Evolutionary conservation across 2,888 invertebrate species (phyloP).

Genomic region (Corythucha ciliata): DNA sequence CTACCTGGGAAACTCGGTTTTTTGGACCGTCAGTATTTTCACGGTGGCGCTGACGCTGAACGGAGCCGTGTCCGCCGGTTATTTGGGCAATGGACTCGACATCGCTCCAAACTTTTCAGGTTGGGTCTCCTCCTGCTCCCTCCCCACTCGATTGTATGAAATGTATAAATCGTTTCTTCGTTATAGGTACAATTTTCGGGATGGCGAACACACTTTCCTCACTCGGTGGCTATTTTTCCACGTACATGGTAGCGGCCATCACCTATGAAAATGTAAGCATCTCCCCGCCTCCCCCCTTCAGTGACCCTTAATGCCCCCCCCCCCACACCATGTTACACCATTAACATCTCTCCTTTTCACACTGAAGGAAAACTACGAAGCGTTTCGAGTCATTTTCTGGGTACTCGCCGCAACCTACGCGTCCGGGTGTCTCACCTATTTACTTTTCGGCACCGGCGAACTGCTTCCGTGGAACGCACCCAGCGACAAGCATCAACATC

Average conservation of each 20-base stretch:
- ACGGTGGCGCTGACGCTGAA: conserved; percentile 71
- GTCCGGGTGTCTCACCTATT: conserved; percentile 54
- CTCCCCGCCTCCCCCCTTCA: not conserved
- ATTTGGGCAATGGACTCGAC: conserved; percentile 74
- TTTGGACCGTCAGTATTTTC: conserved; percentile 67
- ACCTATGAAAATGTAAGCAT: conserved; percentile 59
- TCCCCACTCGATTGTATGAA: no score
- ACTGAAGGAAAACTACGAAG: conserved; percentile 57
- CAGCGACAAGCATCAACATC: not conserved
- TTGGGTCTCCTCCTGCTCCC: no score
- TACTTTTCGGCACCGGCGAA: conserved; percentile 57
- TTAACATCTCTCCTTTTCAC: conserved; percentile 14
- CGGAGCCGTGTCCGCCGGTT: conserved; percentile 78
- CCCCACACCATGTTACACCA: not conserved
- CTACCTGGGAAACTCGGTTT: conserved; percentile 57
- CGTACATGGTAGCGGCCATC: conserved; percentile 68
- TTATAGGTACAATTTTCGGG: conserved; percentile 70
- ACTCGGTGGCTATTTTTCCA: conserved; percentile 70
- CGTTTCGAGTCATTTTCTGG: conserved; percentile 76
- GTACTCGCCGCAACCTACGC: conserved; percentile 63
- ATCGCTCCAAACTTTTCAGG: conserved; percentile 78
- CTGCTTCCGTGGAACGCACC: conserved; percentile 48
- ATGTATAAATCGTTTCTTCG: conserved; percentile 4
- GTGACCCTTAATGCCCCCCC: not conserved
- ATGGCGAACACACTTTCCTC: conserved; percentile 80